These are phyloP conservation scores for Crematogaster levior DNA, from an alignment of 2,888 invertebrate species.

Conservation along the genomic window DNA sequence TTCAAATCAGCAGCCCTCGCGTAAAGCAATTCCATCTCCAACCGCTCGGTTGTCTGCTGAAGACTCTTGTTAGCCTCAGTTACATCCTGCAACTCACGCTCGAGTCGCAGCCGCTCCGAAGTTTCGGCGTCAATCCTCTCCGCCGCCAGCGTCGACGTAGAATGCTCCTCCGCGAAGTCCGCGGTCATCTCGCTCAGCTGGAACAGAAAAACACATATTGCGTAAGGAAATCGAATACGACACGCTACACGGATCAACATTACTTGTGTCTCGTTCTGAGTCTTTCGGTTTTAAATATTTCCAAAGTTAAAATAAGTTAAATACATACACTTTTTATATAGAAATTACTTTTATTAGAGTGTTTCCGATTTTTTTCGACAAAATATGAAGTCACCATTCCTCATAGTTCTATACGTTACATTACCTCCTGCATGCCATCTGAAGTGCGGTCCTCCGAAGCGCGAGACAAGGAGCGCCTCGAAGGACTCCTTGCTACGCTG, in stretches of 20 bases:
- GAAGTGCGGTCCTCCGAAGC: slow-evolving; percentile 80
- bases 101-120: slow-evolving; percentile 93
- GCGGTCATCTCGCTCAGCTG: slow-evolving; percentile 97
- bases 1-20: slow-evolving; percentile 91
- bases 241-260: background rate
- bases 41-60: slow-evolving; percentile 92
- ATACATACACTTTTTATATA: background rate
- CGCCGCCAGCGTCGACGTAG: slow-evolving; percentile 94
- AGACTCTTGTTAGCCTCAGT: slow-evolving; percentile 91
- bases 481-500: slow-evolving; percentile 81
- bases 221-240: slow-evolving; percentile 20
- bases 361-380: background rate
- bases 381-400: background rate
- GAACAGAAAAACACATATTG: slow-evolving; percentile 57
- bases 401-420: background rate
- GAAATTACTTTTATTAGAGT: background rate
- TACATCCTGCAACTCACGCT: slow-evolving; percentile 94
- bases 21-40: slow-evolving; percentile 95
- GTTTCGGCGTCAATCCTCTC: slow-evolving; percentile 97
- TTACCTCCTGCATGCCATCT: slow-evolving; percentile 74
- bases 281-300: background rate
- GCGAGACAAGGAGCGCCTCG: slow-evolving; percentile 74
- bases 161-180: slow-evolving; percentile 96
- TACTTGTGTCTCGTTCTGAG: background rate
- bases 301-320: background rate